These are phyloP conservation scores for Oxygymnocypris stewartii DNA, from an alignment of 2,113 vertebrate species.

Conservation along the genomic window DNA sequence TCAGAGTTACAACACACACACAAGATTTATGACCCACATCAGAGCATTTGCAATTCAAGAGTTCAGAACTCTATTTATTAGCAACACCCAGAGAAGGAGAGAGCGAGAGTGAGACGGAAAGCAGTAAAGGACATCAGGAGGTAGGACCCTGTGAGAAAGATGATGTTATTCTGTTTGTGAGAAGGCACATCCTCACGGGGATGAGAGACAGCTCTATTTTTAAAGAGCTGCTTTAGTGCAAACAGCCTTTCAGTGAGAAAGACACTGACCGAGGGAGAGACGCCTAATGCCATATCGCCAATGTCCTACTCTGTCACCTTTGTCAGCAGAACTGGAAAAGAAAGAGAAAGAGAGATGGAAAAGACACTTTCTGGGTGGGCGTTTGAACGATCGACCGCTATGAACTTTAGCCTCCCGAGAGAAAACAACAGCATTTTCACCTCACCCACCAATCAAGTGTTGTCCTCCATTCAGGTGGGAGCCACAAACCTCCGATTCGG, in stretches of 20 bases:
- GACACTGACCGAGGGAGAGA: constrained; percentile 17
- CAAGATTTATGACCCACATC: constrained; percentile 54
- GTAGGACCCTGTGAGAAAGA: constrained; percentile 27
- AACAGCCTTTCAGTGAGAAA: constrained; percentile 28
- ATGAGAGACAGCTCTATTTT: constrained; percentile 33
- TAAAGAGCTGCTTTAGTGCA: constrained; percentile 20
- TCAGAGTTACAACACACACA: constrained; percentile 42
- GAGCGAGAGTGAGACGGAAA: neutral
- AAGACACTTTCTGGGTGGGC: neutral
- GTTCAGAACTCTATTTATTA: constrained; percentile 51
- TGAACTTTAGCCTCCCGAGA: constrained; percentile 11
- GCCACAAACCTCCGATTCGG: no score
- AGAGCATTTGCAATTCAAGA: constrained; percentile 55
- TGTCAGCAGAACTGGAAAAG: neutral
- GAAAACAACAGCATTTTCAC: neutral
- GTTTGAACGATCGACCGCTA: constrained; percentile 1
- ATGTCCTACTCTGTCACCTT: constrained; percentile 36
- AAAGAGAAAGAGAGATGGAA: neutral
- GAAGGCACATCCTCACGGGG: constrained; percentile 26
- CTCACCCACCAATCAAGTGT: neutral
- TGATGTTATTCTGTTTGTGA: constrained; percentile 29
- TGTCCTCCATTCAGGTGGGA: neutral
- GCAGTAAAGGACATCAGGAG: neutral
- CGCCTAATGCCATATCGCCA: constrained; percentile 1
- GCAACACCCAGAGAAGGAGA: constrained; percentile 38